Evolutionary conservation across 2,113 vertebrate species (phyloP), one percentile per base, ranked within the genome.

Genomic region (Rhinichthys klamathensis): DNA sequence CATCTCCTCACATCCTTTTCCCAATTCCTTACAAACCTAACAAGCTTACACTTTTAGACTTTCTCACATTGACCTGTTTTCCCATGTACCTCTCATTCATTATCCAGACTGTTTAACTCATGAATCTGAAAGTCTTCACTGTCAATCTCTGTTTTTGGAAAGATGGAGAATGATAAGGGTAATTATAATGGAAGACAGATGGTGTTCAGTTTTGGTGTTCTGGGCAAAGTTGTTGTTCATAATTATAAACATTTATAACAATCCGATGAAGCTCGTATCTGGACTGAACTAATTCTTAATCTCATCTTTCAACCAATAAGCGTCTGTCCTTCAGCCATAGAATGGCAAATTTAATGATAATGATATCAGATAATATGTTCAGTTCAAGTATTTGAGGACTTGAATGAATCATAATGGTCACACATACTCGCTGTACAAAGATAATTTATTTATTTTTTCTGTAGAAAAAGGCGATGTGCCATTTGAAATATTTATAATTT

Each of bases 21-120:
- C 78, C 78, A 30, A 46, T 30, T n/a, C 58, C n/a, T 63, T 21
- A 46, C 77, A 80, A 60, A 60, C 30, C 75, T 38, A n/a, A 80
- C 78, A 80, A 80, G 38, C 78, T 21, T 46, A 25, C 38, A 25
- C n/a, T 63, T 27, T 63, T 35, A 63, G 58, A 18, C 61, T 0
- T 35, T 81, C 61, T 81, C 79, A 35, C 9, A 51, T 3, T 69
- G 44, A 69, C 79, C 44, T 51, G 79, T 23, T 65, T 67, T 69
- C 21, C 74, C 18, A 15, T 60, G 54, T 8, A 79, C 21, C 35
- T 10, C 23, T 80, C 77, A 38, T 80, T 63, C 38, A 65, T 80
- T 65, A 61, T 38, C 58, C 78, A 65, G 60, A 30, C 79, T 67
- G 44, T 32, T 13, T 21, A 44, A 9, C n/a, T 80, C 18, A 16